Evolutionary conservation across 1,140 invertebrate species (phyloP).

Genomic region (Akabosia matsudoensis): DNA sequence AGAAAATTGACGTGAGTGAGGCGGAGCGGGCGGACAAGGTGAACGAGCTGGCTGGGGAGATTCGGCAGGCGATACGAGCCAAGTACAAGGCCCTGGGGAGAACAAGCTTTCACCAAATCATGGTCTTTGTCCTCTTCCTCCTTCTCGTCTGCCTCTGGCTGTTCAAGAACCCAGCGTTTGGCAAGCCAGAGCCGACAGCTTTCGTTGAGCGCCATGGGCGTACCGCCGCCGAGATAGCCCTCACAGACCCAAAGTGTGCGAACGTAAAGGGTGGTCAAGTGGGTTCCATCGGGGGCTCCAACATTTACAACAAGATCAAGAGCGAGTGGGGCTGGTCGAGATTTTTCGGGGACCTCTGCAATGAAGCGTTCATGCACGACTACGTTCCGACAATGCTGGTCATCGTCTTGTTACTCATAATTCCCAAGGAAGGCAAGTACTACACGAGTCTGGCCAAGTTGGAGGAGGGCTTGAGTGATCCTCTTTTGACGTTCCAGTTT

Average conservation of each 20-base stretch:
- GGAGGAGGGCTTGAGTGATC: neutral
- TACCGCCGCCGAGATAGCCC: too few relatives aligned
- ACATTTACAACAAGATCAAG: neutral
- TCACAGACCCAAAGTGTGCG: too few relatives aligned
- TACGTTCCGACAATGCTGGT: neutral
- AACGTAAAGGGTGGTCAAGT: too few relatives aligned
- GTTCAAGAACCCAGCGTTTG: slow-evolving; percentile 57
- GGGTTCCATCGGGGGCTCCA: too few relatives aligned
- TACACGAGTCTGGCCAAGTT: neutral
- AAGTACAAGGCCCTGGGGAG: slow-evolving; percentile 73
- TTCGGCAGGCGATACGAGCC: neutral
- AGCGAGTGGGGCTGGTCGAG: neutral
- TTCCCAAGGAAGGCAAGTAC: neutral
- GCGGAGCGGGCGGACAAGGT: neutral
- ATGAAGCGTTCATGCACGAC: neutral
- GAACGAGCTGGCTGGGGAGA: neutral
- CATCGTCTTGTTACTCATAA: neutral
- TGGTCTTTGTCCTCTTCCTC: slow-evolving; percentile 71
- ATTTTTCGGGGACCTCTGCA: neutral
- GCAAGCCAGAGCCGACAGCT: neutral
- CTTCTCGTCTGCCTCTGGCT: slow-evolving; percentile 78
- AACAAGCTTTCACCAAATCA: slow-evolving; percentile 72
- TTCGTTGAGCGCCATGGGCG: neutral
- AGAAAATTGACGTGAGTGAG: neutral
- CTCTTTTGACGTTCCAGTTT: neutral